Percentiles rank a stretch among this genome's conserved stretches.
These are phyloP conservation scores for Redunca redunca DNA, from an alignment of 2,113 vertebrate species.

Conservation along the genomic window DNA sequence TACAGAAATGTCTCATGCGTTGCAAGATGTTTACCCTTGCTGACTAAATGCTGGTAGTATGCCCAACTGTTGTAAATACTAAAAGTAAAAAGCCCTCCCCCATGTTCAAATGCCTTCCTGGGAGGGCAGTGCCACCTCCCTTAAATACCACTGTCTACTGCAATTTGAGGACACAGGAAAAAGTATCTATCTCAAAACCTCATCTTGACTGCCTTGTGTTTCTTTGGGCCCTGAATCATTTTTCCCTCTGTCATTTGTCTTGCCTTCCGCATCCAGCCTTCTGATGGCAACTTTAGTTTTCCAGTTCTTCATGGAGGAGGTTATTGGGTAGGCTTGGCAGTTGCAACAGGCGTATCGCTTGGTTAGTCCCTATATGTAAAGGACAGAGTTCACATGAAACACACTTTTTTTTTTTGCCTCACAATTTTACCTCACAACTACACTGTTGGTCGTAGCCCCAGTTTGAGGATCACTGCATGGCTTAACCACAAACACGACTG, in stretches of 20 bases:
- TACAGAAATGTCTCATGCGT: neutral
- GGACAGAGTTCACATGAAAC: neutral
- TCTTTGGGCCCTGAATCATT: neutral
- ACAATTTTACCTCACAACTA: neutral
- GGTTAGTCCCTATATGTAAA: no score
- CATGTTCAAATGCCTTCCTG: accelerated
- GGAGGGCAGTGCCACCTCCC: neutral
- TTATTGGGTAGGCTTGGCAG: neutral
- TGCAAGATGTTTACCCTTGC: neutral
- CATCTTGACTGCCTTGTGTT: neutral
- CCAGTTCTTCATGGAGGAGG: neutral
- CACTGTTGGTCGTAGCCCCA: neutral
- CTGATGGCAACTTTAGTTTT: neutral
- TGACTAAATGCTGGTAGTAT: neutral
- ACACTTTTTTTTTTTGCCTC: neutral
- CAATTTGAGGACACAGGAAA: neutral
- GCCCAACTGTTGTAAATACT: neutral
- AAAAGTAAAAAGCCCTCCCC: neutral
- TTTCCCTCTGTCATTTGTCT: neutral
- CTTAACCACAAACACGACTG: neutral
- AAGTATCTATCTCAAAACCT: neutral
- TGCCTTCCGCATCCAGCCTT: neutral
- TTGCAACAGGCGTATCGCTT: neutral
- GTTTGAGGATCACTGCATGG: neutral
- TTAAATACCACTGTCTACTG: neutral